phyloP scores from a whole-genome alignment of 2,888 invertebrate genomes.

The Parascotia fuliginaria region DNA sequence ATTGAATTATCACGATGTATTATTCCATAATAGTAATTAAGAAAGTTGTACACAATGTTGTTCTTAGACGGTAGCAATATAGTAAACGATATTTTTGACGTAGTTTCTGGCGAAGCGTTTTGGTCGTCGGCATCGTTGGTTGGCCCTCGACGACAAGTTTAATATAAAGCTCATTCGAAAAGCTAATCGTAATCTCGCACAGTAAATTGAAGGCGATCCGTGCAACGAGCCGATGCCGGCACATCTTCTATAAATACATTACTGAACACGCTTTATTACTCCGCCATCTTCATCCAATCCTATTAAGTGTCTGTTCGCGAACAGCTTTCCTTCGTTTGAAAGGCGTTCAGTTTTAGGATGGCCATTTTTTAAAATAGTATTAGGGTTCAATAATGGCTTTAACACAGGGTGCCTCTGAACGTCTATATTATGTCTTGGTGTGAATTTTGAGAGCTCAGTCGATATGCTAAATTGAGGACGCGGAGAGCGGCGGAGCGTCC shows the following conservation, averaged over 20 bases:
- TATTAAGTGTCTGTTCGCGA: constrained; percentile 79
- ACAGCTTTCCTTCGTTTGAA: constrained; percentile 64
- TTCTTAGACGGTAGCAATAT: constrained; percentile 29
- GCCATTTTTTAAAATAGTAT: constrained; percentile 80
- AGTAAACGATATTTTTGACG: constrained; percentile 44
- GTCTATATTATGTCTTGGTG: constrained; percentile 66
- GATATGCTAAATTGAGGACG: constrained; percentile 73
- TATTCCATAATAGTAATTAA: constrained; percentile 69
- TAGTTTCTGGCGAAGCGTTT: constrained; percentile 14
- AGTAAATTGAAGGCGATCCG: constrained; percentile 74
- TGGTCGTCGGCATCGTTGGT: constrained; percentile 16
- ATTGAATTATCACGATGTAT: constrained; percentile 67
- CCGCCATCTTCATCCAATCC: constrained; percentile 82
- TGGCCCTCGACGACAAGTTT: constrained; percentile 29
- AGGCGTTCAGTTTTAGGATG: constrained; percentile 73
- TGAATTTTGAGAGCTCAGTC: constrained; percentile 69
- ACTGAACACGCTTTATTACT: constrained; percentile 84
- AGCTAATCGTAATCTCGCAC: constrained; percentile 69
- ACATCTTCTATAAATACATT: constrained; percentile 82
- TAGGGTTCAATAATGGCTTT: constrained; percentile 81
- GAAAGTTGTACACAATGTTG: constrained; percentile 52
- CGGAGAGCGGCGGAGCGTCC: constrained; percentile 17
- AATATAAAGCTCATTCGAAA: constrained; percentile 55
- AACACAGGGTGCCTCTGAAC: constrained; percentile 66
- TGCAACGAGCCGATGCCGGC: constrained; percentile 63